Percentiles rank a stretch among this genome's conserved stretches.
Evolutionary conservation across 2,113 vertebrate species (phyloP).

Genomic region (Leptocoma aspasia): DNA sequence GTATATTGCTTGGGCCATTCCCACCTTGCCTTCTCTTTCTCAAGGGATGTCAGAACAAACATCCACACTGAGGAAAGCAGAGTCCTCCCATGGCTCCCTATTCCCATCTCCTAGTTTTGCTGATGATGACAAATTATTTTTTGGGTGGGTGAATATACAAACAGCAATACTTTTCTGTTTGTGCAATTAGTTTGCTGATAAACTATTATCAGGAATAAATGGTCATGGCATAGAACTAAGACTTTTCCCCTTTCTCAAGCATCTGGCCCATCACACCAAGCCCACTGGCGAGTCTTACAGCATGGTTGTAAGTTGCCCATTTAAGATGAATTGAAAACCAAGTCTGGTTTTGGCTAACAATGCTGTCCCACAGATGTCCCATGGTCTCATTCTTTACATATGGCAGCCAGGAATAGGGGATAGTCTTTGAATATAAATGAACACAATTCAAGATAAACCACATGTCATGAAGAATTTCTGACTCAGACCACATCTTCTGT

Average conservation of each 20-base stretch:
- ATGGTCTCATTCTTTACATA: neutral
- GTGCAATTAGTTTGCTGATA: neutral
- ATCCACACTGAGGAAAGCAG: neutral
- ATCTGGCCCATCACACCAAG: neutral
- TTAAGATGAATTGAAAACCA: neutral
- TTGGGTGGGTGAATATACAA: neutral
- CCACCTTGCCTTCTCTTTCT: neutral
- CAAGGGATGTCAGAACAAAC: neutral
- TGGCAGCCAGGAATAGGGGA: rapidly evolving
- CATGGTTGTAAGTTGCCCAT: neutral
- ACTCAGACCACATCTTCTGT: neutral
- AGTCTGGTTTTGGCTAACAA: neutral
- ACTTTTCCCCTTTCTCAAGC: neutral
- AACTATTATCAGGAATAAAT: neutral
- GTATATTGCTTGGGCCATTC: neutral
- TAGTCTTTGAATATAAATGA: neutral
- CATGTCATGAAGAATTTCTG: neutral
- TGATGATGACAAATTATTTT: neutral
- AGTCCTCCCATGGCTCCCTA: neutral
- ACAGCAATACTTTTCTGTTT: neutral
- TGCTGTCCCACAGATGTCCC: neutral
- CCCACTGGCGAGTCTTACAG: neutral
- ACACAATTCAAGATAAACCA: neutral
- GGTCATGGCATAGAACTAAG: neutral
- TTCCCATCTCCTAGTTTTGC: neutral